Base-by-base conservation (phyloP, 2,797 vertebrate species). In the Poecilia velifera region DNA sequence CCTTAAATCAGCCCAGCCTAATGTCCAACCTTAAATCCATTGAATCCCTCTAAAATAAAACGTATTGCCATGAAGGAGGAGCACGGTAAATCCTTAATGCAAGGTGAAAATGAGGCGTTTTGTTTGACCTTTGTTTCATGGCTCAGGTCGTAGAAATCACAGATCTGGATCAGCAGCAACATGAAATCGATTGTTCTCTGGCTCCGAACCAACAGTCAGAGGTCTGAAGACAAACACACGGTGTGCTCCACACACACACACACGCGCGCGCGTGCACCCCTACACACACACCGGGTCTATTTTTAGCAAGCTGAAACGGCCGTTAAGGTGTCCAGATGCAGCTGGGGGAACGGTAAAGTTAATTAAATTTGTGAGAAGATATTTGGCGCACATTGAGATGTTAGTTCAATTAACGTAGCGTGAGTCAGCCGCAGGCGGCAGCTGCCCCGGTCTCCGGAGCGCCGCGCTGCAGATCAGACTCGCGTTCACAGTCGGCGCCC, bases 321-420 rank as follows among this genome's bases (percentile, higher is more conserved):
- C 90, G 80, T 90, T 90, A 90, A 91, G 91, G 88, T 91, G 89
- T 90, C 85, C 77, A 47, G 87, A 80, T 88, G 77, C 77, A 81
- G 86, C 88, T 68, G 46, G 85, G 83, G 92, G 93, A 92, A 85
- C 91, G 84, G 89, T 91, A 88, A 89, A 93, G 88, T 93, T 94
- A 93, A 94, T 94, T 94, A 91, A 93, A 94, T 95, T 94, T 94
- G 89, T 91, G 87, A 91, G 93, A 88, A 90, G 92, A 93, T 90
- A 91, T 94, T 94, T 94, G 90, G 80, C 68, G 5, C 83, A 88
- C 83, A 92, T 90, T 91, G 92, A 88, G 87, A 90, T 90, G 89
- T 90, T 93, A 84, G 86, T 92, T 88, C 91, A 93, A 88, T 95
- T 91, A 90, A 81, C 90, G 85, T 86, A 85, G 88, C 86, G 86